Evolutionary conservation across 2,888 invertebrate genomes (phyloP).

Genomic region (Vanessa cardui): DNA sequence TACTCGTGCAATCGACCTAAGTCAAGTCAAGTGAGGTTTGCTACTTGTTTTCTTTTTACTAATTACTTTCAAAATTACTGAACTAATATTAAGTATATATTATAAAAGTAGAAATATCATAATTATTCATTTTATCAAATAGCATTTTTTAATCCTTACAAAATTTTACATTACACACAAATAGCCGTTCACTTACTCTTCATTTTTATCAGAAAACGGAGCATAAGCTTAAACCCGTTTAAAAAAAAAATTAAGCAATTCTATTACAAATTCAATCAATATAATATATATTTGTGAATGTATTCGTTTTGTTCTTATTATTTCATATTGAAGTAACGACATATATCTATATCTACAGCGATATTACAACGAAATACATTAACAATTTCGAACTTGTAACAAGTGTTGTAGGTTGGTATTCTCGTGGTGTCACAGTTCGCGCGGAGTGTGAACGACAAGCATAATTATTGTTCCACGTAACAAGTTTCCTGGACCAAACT

Average conservation of each 20-base stretch:
- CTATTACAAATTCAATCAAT: not conserved
- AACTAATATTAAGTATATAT: too few relatives aligned
- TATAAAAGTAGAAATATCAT: too few relatives aligned
- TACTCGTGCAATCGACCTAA: slow-evolving; percentile 18
- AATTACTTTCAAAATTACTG: too few relatives aligned
- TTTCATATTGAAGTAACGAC: not conserved
- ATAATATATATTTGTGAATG: not conserved
- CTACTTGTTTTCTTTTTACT: too few relatives aligned
- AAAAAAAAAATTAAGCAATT: not conserved
- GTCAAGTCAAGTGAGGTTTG: not conserved
- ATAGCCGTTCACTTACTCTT: too few relatives aligned
- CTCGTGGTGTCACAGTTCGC: slow-evolving; percentile 17
- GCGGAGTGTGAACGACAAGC: slow-evolving; percentile 18
- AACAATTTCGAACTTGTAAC: slow-evolving; percentile 11
- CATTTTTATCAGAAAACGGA: too few relatives aligned
- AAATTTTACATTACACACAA: too few relatives aligned
- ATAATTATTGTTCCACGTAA: slow-evolving; percentile 22
- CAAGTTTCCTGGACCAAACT: slow-evolving; percentile 42
- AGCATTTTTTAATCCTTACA: too few relatives aligned
- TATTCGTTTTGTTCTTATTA: not conserved
- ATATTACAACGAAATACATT: not conserved
- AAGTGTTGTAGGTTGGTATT: slow-evolving; percentile 19
- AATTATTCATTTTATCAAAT: too few relatives aligned
- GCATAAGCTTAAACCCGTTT: too few relatives aligned
- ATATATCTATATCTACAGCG: not conserved